Evolutionary conservation across 2,113 vertebrate genomes (phyloP).

Genomic region (Pao palembangensis): DNA sequence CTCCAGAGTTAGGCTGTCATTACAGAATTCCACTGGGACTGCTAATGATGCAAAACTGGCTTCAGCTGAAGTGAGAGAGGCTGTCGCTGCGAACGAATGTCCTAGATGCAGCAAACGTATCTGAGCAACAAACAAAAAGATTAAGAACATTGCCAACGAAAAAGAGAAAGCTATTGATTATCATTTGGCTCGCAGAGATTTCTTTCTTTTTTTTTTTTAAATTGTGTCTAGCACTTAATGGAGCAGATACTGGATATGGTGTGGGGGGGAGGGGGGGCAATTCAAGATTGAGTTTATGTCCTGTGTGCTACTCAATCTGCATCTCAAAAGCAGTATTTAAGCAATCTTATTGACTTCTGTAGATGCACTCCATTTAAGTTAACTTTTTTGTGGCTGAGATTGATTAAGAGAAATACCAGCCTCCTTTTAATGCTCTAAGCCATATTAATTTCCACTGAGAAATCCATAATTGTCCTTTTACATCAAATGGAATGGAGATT

Average conservation of each 20-base stretch:
- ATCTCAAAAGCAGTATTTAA: constrained; percentile 65
- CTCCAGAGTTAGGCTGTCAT: constrained; percentile 57
- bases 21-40: constrained; percentile 62
- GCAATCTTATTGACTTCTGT: constrained; percentile 62
- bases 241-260: constrained; percentile 37
- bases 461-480: constrained; percentile 56
- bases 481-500: constrained; percentile 46
- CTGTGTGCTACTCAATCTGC: constrained; percentile 65
- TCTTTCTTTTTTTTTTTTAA: constrained; percentile 16
- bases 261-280: constrained; percentile 13
- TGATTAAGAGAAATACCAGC: constrained; percentile 59
- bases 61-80: constrained; percentile 54
- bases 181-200: constrained; percentile 29
- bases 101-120: constrained; percentile 41
- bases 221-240: constrained; percentile 43
- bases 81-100: constrained; percentile 54
- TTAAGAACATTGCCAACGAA: constrained; percentile 47
- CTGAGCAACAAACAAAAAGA: constrained; percentile 62
- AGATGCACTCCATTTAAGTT: constrained; percentile 51
- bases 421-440: constrained; percentile 49
- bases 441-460: constrained; percentile 53
- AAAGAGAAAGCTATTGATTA: constrained; percentile 58
- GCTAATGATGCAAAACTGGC: constrained; percentile 60
- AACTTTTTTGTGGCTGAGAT: constrained; percentile 62
- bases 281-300: constrained; percentile 47